These are phyloP conservation scores for Trachurus trachurus DNA, from an alignment of 2,797 vertebrate genomes.

Conservation along the genomic window DNA sequence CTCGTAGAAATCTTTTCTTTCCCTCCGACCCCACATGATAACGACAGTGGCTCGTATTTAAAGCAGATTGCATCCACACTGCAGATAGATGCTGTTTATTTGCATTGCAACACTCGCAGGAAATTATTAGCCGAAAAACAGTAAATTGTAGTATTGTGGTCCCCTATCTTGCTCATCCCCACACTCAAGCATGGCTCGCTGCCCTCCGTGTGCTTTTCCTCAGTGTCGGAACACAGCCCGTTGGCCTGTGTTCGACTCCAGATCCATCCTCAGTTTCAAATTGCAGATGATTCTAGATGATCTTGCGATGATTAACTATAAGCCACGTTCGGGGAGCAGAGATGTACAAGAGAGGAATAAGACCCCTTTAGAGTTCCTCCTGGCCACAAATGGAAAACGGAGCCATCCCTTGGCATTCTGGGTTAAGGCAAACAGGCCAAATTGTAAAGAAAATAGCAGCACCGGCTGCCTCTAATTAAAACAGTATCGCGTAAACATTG, in stretches of 20 bases:
- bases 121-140: conserved; percentile 65
- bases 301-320: conserved; percentile 48
- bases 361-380: conserved; percentile 49
- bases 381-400: conserved; percentile 62
- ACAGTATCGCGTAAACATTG: conserved; percentile 84
- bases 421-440: conserved; percentile 75
- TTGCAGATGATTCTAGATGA: conserved; percentile 47
- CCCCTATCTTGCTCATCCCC: conserved; percentile 26
- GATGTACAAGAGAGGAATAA: conserved; percentile 30
- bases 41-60: conserved; percentile 13
- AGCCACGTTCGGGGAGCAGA: conserved; percentile 33
- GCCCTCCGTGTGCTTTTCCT: conserved; percentile 10
- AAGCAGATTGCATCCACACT: conserved; percentile 25
- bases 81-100: conserved; percentile 55
- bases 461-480: conserved; percentile 85
- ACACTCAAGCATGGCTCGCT: conserved; percentile 39
- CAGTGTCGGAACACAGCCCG: conserved; percentile 4
- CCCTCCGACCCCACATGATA: not conserved
- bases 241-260: conserved; percentile 18
- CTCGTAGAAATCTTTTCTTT: not conserved
- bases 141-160: conserved; percentile 78
- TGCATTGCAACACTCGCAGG: conserved; percentile 59
- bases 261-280: conserved; percentile 40
- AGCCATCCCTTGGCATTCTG: conserved; percentile 73
- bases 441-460: conserved; percentile 84